Base-by-base conservation (phyloP, 2,797 vertebrate species). In the Momotus momota region DNA sequence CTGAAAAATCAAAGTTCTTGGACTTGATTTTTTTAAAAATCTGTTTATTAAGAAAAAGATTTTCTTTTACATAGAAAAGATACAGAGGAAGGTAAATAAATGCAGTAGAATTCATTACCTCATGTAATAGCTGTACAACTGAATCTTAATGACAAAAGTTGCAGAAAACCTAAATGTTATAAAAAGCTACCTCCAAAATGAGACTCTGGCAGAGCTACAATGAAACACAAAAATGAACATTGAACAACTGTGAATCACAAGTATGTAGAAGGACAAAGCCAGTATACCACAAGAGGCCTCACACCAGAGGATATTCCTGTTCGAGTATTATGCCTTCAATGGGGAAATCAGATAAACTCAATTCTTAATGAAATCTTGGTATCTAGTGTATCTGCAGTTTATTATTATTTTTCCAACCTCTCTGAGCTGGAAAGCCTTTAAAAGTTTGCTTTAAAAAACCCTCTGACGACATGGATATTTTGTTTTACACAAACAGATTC, bases 31-130 rank as follows among this genome's bases (percentile, higher is more conserved):
- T 70, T 70, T 1, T 31, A 31, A 7, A 51, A 87, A 82, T 90
- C 41, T 77, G 65, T 97, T 97, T 96, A 96, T 97, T 96, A 90
- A 77, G 90, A 95, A 96, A 96, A 93, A 65, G 41, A 17, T 78
- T 86, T 70, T 72, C 20, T 75, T 96, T 84, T 94, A 96, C 94
- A 96, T 92, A 96, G 64, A 95, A 96, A 97, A 97, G 83, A 80
- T 93, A 96, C 85, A 96, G 91, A 81, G 58, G 52, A 80, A 85
- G 64, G 86, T 86, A 93, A 92, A 81, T 64, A 78, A 93, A 95
- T 13, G 51, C 38, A 81, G 45, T 45, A 91, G 69, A 94, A 89
- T 91, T 69, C 45, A 86, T 85, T 71, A 77, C 41, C 38, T 88
- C 55, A 54, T 46, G 49, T 89, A 88, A 91, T 27, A 71, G 49